A percentile compares a stretch with the other conserved stretches of the same genome.
Conservation (phyloP, 2,113 vertebrate species). For the Accipiter virgatus region DNA sequence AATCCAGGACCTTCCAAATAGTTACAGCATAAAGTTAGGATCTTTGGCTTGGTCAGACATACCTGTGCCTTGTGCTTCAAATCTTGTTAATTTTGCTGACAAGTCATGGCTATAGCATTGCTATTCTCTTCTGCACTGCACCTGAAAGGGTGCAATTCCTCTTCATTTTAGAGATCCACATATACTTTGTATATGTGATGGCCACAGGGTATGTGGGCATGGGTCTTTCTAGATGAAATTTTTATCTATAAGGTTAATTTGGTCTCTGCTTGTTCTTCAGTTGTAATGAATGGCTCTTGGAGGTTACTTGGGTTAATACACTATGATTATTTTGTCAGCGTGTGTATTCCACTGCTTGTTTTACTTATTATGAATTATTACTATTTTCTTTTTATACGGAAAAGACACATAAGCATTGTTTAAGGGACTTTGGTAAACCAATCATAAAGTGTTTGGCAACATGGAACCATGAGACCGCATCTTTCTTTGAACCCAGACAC, state of each 20-base stretch:
- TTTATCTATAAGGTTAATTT: not conserved
- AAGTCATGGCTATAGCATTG: not conserved
- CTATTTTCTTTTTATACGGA: not conserved
- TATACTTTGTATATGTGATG: not conserved
- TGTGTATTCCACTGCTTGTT: not conserved
- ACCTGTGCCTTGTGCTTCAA: not conserved
- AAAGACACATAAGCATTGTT: not conserved
- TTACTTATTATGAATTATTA: not conserved
- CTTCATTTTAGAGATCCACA: not conserved
- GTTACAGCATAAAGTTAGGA: not conserved
- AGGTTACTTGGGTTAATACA: not conserved
- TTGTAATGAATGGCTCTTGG: not conserved
- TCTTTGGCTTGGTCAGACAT: not conserved
- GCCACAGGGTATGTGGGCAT: too few relatives aligned
- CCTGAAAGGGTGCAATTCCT: not conserved
- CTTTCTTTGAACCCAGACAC: not conserved
- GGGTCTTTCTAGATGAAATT: not conserved
- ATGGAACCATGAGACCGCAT: not conserved
- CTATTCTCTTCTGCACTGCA: not conserved
- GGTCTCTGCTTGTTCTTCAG: not conserved
- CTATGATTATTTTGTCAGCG: not conserved
- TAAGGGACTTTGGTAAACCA: not conserved
- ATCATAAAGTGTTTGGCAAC: not conserved
- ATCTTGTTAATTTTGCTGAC: not conserved
- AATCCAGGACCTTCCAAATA: not conserved